Evolutionary conservation across 1,140 invertebrate genomes (phyloP).

Genomic region (Ostrea edulis): DNA sequence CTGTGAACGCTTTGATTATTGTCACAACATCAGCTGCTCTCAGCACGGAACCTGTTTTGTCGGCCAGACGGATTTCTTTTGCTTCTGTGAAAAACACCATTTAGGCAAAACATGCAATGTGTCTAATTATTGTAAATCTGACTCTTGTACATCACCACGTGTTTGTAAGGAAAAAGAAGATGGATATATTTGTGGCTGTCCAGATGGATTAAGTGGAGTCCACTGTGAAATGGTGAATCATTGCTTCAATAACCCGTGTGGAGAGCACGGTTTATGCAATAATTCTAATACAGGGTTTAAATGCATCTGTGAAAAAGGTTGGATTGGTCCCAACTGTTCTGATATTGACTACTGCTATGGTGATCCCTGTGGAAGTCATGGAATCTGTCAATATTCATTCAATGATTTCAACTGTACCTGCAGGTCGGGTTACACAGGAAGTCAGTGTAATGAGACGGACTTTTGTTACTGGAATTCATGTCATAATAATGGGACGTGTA

Average conservation of each 20-base stretch:
- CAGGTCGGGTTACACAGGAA: constrained; percentile 15
- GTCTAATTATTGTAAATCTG: constrained; percentile 31
- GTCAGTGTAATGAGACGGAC: constrained; percentile 40
- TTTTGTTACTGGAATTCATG: constrained; percentile 44
- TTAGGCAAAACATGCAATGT: constrained; percentile 44
- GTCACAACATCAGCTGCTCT: not conserved
- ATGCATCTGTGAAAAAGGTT: constrained; percentile 43
- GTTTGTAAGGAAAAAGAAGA: constrained; percentile 37
- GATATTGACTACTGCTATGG: not conserved
- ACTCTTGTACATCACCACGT: not conserved
- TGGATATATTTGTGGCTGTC: constrained; percentile 30
- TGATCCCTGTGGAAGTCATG: not conserved
- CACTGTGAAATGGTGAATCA: constrained; percentile 46
- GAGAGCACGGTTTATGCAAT: constrained; percentile 34
- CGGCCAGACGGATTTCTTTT: not conserved
- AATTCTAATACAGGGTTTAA: constrained; percentile 12
- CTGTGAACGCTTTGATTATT: constrained; percentile 4
- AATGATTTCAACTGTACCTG: constrained; percentile 14
- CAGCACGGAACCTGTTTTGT: constrained; percentile 18
- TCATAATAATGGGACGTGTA: constrained; percentile 45
- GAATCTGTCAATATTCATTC: not conserved
- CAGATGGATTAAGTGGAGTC: not conserved
- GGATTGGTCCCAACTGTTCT: constrained; percentile 45
- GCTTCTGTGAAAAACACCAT: not conserved
- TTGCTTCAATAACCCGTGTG: constrained; percentile 21